A percentile compares a stretch with the other conserved stretches of the same genome.
Evolutionary conservation across 1,140 invertebrate species (phyloP).

Genomic region (Rhyzopertha dominica): DNA sequence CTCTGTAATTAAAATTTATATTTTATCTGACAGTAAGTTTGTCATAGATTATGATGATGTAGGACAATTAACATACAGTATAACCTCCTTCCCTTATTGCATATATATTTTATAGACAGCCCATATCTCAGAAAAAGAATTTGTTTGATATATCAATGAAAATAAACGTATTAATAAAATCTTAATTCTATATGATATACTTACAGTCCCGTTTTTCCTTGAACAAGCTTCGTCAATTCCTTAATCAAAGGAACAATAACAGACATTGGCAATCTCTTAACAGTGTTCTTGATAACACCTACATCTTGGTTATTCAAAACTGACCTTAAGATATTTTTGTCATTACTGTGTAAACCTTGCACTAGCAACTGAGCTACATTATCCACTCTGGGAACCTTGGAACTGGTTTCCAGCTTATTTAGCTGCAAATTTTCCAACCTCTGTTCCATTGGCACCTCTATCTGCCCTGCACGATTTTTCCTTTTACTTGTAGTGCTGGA

Average conservation of each 20-base stretch:
- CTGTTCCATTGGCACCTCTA: constrained; percentile 70
- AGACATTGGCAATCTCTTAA: constrained; percentile 58
- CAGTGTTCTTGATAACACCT: constrained; percentile 55
- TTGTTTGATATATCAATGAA: no score
- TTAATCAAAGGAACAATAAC: constrained; percentile 56
- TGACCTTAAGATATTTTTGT: constrained; percentile 55
- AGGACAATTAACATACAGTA: no score
- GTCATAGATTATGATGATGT: no score
- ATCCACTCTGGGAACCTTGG: constrained; percentile 50
- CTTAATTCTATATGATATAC: constrained; percentile 25
- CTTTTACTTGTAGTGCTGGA: constrained; percentile 43
- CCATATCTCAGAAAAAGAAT: no score
- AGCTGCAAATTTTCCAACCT: constrained; percentile 66
- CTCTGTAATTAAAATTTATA: no score
- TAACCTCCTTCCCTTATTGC: no score
- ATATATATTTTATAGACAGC: constrained; percentile 2
- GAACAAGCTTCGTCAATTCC: constrained; percentile 56
- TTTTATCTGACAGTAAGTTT: no score
- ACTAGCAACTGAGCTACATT: constrained; percentile 70
- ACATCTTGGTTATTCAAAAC: constrained; percentile 55
- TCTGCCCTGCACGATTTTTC: constrained; percentile 45
- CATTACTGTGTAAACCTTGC: constrained; percentile 73
- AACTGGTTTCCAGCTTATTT: constrained; percentile 37
- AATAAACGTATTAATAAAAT: no score
- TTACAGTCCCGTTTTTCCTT: constrained; percentile 58